These are phyloP conservation scores for Adelosebastes latens DNA, from an alignment of 2,797 vertebrate species.

Conservation along the genomic window DNA sequence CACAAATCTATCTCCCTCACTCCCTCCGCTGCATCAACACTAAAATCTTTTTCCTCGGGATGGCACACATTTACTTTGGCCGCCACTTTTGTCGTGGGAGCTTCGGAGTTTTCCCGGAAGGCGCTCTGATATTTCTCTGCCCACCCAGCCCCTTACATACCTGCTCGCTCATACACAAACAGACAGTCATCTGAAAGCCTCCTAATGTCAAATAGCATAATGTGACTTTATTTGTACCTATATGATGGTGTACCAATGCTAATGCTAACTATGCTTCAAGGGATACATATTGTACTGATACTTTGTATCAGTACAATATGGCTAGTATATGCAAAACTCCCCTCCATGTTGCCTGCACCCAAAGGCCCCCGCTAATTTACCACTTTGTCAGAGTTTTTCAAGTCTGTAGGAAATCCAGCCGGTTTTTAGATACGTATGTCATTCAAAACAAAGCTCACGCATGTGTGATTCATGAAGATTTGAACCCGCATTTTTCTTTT, in stretches of 20 bases:
- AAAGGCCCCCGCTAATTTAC: too few species aligned
- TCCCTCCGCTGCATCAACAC: constrained; percentile 53
- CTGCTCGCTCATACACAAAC: constrained; percentile 38
- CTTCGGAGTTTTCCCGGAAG: constrained; percentile 66
- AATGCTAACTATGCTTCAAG: not conserved
- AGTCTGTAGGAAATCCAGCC: not conserved
- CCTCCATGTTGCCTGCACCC: too few species aligned
- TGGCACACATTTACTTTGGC: constrained; percentile 85
- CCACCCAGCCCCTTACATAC: constrained; percentile 68
- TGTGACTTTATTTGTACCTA: constrained; percentile 65
- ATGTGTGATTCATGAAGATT: not conserved
- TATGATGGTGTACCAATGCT: not conserved
- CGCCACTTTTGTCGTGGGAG: constrained; percentile 80
- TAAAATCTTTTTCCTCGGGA: constrained; percentile 64
- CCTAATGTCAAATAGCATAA: constrained; percentile 68
- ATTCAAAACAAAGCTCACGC: not conserved
- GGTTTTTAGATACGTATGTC: not conserved
- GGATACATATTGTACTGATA: too few species aligned
- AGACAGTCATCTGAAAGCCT: constrained; percentile 66
- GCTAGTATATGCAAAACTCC: not conserved
- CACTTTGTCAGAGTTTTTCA: not conserved
- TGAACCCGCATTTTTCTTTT: not conserved
- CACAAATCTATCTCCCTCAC: constrained; percentile 36
- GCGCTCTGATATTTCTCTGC: constrained; percentile 65
- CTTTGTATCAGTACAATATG: not conserved